Evolutionary conservation across 1,140 invertebrate genomes (phyloP), one percentile per base, ranked within the genome.

Genomic region (Aplysia californica): DNA sequence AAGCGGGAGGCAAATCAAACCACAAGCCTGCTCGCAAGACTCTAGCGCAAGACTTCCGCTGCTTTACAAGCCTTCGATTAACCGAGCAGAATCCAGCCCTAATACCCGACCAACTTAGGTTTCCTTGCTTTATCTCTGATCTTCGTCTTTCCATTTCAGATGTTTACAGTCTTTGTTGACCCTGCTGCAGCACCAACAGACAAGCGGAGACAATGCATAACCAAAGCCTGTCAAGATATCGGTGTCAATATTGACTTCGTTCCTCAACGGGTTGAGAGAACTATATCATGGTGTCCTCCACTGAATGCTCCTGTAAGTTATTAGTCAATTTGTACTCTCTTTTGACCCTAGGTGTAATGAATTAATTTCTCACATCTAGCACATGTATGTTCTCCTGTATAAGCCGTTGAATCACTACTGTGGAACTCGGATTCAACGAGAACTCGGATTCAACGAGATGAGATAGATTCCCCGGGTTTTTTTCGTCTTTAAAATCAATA

Each of bases 221-320:
- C 50, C 10, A 75, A 65, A 10, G 41, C 72, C 23, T 75, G 58
- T 64, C 21, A 29, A 66, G 72, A 75, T 2, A 38, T 44, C 2
- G 38, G 38, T 31, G 36, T 39, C 21, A 75, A 33, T 18, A 65
- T 58, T 66, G 72, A 75, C 20, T 75, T 75, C 66, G 72, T 66
- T 15, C 59, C 72, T 33, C 72, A 75, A 31, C 58, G 61, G 4
- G 31, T 65, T n/a, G 72, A 75, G 29, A 75, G 72, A 36, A 75
- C 59, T 26, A 29, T 75, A 6, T 75, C 72, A 39, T 75, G 58
- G 58, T 15, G 31, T 41, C 6, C 72, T 5, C 36, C 36, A 31
- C 20, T 29, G 31, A 33, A 10, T 65, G 61, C 31, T 15, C 21
- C 59, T 6, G 72, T 75, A 58, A 67, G 29, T 67, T 33, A 36